Evolutionary conservation across 2,113 vertebrate species (phyloP).

Genomic region (Dasyprocta punctata): DNA sequence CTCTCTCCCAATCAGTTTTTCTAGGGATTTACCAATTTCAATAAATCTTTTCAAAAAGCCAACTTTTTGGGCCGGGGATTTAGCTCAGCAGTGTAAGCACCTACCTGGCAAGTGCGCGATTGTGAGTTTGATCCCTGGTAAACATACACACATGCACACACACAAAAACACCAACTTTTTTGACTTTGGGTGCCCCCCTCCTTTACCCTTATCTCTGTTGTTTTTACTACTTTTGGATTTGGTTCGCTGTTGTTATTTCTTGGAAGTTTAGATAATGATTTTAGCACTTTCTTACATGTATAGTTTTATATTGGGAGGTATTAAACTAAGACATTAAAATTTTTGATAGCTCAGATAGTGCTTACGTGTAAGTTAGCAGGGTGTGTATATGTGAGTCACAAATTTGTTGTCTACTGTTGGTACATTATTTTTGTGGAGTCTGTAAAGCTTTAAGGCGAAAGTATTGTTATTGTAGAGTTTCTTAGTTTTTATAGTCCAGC

Average conservation of each 20-base stretch:
- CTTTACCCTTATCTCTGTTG: neutral
- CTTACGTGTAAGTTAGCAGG: neutral
- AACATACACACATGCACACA: too few relatives aligned
- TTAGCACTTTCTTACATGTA: neutral
- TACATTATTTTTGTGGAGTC: neutral
- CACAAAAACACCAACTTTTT: neutral
- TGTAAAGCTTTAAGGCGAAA: constrained; percentile 40
- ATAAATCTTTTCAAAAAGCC: neutral
- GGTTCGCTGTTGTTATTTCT: neutral
- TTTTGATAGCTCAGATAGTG: neutral
- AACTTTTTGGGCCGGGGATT: too few relatives aligned
- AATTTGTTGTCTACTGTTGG: neutral
- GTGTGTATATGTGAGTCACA: neutral
- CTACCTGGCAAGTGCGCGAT: too few relatives aligned
- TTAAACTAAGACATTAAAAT: constrained; percentile 19
- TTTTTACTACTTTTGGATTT: constrained; percentile 3
- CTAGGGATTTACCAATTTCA: neutral
- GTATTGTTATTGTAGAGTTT: neutral
- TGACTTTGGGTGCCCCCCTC: neutral
- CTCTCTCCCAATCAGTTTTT: constrained; percentile 17
- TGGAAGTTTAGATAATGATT: constrained; percentile 33
- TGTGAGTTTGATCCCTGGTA: too few relatives aligned
- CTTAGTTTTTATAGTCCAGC: neutral
- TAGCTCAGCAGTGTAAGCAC: too few relatives aligned
- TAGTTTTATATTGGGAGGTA: constrained; percentile 32